These are phyloP conservation scores for Ageneiosus marmoratus DNA, from an alignment of 2,113 vertebrate genomes.

Conservation along the genomic window DNA sequence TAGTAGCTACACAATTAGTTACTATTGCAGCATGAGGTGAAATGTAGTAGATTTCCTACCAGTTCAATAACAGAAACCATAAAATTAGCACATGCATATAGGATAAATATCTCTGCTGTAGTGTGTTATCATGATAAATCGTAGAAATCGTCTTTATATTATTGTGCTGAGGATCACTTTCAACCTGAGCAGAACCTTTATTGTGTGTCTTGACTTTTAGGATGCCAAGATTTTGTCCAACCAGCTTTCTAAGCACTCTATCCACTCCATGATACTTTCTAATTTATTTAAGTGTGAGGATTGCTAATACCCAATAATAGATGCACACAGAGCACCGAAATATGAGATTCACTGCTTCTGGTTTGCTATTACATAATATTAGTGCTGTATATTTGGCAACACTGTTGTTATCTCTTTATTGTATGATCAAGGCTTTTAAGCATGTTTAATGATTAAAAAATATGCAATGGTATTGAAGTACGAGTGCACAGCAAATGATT, in stretches of 20 bases:
- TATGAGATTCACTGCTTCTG: neutral
- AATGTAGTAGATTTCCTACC: neutral
- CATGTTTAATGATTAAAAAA: conserved; percentile 7
- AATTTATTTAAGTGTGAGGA: neutral
- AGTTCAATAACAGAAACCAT: neutral
- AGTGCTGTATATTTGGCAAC: conserved; percentile 15
- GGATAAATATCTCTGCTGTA: neutral
- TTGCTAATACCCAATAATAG: neutral
- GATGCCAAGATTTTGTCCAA: conserved; percentile 2
- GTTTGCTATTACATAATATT: neutral
- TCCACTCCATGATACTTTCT: neutral
- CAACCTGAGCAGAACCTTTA: neutral
- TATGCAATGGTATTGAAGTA: neutral
- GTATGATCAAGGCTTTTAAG: conserved; percentile 26
- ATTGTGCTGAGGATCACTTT: neutral
- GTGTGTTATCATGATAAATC: neutral
- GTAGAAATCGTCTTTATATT: neutral
- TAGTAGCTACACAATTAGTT: neutral
- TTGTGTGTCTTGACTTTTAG: neutral
- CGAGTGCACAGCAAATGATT: neutral
- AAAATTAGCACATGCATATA: neutral
- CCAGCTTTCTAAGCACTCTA: neutral
- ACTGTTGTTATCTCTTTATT: conserved; percentile 8
- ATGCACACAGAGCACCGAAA: neutral
- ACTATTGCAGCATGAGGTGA: neutral